A percentile compares a stretch with the other conserved stretches of the same genome.
phyloP scores from a whole-genome alignment of 2,888 invertebrate species.

The Heliconius charithonia region DNA sequence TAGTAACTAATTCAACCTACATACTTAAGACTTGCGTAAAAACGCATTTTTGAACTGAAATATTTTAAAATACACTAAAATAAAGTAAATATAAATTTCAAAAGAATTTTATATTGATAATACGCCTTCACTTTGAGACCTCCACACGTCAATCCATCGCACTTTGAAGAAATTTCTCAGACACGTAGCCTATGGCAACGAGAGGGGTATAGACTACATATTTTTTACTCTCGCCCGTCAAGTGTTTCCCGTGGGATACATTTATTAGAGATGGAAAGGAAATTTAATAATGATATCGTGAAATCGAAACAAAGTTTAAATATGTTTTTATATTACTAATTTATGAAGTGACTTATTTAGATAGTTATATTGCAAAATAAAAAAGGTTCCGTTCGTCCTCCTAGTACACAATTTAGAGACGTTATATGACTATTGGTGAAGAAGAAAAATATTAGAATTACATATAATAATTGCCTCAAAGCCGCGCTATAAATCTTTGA shows the following conservation, averaged over 20 bases:
- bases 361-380: no score
- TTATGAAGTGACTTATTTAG: no score
- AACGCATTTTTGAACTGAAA: background rate
- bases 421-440: no score
- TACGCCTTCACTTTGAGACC: background rate
- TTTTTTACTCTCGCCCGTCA: slow-evolving; percentile 14
- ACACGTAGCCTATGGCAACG: slow-evolving; percentile 20
- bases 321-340: no score
- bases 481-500: no score
- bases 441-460: no score
- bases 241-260: slow-evolving; percentile 19
- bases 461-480: no score
- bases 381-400: no score
- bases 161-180: slow-evolving; percentile 24
- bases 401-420: no score
- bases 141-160: background rate
- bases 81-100: background rate
- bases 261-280: background rate
- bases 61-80: background rate
- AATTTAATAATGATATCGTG: background rate
- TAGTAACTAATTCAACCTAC: no score
- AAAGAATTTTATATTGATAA: background rate
- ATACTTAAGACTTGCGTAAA: no score
- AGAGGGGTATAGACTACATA: slow-evolving; percentile 15
- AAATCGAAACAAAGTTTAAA: background rate